phyloP scores from a whole-genome alignment of 2,113 vertebrate genomes.

The Glareola pratincola region DNA sequence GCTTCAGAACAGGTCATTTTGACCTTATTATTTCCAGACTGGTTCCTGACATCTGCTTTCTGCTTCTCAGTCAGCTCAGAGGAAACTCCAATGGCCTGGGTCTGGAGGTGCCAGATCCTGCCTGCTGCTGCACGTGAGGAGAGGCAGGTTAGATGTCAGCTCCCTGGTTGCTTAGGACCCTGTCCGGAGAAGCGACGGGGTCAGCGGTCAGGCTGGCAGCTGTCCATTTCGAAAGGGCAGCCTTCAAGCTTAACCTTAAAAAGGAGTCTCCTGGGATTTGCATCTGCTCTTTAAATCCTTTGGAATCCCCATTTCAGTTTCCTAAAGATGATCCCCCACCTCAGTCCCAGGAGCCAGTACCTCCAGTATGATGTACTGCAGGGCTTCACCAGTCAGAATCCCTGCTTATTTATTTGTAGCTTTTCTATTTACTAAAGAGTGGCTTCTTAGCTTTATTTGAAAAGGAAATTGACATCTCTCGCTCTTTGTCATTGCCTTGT shows the following conservation, averaged over 20 bases:
- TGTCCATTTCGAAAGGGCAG: conserved; percentile 7
- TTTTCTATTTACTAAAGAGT: conserved; percentile 13
- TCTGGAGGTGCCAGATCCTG: neutral
- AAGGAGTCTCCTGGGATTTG: neutral
- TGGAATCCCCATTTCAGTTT: neutral
- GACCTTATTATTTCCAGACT: neutral
- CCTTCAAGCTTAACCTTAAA: conserved; percentile 41
- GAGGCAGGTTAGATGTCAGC: neutral
- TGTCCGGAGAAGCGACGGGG: neutral
- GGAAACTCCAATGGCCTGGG: neutral
- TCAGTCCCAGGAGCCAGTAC: neutral
- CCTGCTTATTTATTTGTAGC: neutral
- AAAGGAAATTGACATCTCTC: conserved; percentile 58
- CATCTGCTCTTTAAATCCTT: neutral
- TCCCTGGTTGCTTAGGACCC: neutral
- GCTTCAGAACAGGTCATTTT: neutral
- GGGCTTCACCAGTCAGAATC: neutral
- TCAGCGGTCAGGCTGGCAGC: conserved; percentile 29
- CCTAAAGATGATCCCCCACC: neutral
- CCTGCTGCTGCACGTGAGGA: rapidly evolving
- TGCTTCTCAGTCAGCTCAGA: neutral
- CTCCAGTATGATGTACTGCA: neutral
- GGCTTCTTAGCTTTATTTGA: conserved; percentile 50
- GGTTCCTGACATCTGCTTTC: neutral
- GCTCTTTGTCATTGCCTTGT: conserved; percentile 61